Base-by-base conservation (phyloP, 2,888 invertebrate genomes). In the Aphodius sticticus region DNA sequence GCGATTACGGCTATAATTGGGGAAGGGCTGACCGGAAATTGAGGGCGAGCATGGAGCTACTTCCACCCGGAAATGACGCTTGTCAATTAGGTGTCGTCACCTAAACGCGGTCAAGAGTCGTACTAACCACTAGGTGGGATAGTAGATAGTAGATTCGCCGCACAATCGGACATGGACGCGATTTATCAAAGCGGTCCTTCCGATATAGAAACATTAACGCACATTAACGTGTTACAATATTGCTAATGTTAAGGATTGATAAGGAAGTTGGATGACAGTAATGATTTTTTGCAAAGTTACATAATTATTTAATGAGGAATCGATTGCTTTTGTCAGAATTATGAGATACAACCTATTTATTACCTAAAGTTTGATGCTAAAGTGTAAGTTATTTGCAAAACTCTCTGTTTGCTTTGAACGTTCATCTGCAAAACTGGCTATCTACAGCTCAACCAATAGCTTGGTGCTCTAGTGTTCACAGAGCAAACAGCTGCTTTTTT, bases 11-110 rank as follows among this genome's bases (percentile, higher is more conserved):
- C 86, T 84, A 85, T 88, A 88, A 88, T 88, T 88, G 88, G 88
- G 88, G 88, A 88, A 87, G 88, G 88, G 87, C 88, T 86, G 87
- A 87, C 88, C 89, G 89, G 89, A 89, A 89, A 89, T 89, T 89
- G 88, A 88, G 89, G 89, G 88, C 88, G 87, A 86, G 87, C 88
- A 87, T 87, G 87, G 80, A 82, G 83, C 82, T 82, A 84, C 85
- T 88, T 88, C 87, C 88, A 88, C 86, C 87, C 87, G 89, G 89
- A 89, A 89, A 89, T 89, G 88, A 88, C 87, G 88, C 87, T 87
- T 87, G 88, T 88, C 88, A 88, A 88, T 88, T 88, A 87, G 87
- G 86, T 87, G 87, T 85, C 85, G 84, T 84, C 86, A 84, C 83
- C 85, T 83, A 82, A 74, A n/a, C 74, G 74, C 74, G 74, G 53